Evolutionary conservation across 2,113 vertebrate genomes (phyloP).

Genomic region (Rhinolophus sinicus): DNA sequence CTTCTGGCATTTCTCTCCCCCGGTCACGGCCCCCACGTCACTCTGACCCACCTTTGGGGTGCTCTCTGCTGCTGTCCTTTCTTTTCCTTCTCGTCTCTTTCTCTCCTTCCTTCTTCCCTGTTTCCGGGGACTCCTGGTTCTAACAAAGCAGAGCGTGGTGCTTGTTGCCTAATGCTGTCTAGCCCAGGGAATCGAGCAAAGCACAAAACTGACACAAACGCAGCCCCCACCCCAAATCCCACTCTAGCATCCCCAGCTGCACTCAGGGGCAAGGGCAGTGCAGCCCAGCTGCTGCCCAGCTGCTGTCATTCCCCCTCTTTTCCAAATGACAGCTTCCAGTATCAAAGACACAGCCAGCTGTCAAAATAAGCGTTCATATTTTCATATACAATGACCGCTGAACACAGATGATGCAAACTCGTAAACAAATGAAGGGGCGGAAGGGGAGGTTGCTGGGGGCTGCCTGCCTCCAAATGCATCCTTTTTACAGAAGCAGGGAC

Average conservation of each 20-base stretch:
- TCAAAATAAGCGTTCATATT: conserved; percentile 75
- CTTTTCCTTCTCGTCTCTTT: neutral
- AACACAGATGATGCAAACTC: conserved; percentile 47
- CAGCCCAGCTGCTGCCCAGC: neutral
- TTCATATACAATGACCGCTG: neutral
- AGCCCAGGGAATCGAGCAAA: fast-evolving
- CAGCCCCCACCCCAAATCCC: neutral
- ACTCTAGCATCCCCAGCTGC: neutral
- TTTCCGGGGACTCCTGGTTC: neutral
- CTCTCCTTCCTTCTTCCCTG: neutral
- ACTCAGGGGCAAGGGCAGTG: fast-evolving
- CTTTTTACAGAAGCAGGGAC: conserved; percentile 56
- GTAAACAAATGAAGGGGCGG: conserved; percentile 13
- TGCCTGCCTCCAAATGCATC: fast-evolving
- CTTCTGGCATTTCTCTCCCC: neutral
- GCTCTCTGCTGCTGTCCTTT: neutral
- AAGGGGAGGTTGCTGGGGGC: neutral
- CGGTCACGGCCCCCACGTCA: fast-evolving
- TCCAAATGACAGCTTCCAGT: neutral
- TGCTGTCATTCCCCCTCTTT: neutral
- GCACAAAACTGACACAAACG: neutral
- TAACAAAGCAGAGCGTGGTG: neutral
- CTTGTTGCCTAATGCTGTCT: neutral
- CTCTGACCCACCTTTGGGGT: neutral
- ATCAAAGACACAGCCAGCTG: conserved; percentile 78